Percentiles rank a stretch among this genome's conserved stretches.
Evolutionary conservation across 2,888 invertebrate species (phyloP).

Genomic region (Troides helena): DNA sequence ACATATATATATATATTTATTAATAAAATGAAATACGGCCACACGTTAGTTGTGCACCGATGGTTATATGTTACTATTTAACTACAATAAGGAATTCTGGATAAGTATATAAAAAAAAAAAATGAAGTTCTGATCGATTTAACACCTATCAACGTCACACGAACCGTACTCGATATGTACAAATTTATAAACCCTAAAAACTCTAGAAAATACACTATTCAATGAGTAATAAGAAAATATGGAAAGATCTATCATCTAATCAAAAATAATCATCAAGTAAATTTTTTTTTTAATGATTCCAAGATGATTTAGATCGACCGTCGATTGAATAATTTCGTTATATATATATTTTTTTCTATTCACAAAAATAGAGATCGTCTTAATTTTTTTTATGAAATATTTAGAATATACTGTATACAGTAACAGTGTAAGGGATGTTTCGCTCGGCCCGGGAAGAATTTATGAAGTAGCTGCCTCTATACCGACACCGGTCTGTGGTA

Average conservation of each 20-base stretch:
- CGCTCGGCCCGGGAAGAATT: conserved; percentile 1
- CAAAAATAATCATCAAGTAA: conserved; percentile 16
- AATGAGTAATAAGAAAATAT: conserved; percentile 35
- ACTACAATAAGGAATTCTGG: conserved; percentile 26
- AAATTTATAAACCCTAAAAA: conserved; percentile 35
- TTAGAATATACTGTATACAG: conserved; percentile 25
- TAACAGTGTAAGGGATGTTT: neutral
- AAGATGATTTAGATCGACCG: conserved; percentile 21
- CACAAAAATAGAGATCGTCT: conserved; percentile 27
- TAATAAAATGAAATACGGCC: neutral
- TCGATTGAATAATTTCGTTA: conserved; percentile 27
- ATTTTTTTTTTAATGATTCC: conserved; percentile 20
- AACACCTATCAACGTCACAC: conserved; percentile 38
- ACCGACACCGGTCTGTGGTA: conserved; percentile 45
- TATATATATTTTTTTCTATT: conserved; percentile 15
- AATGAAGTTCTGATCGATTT: conserved; percentile 33
- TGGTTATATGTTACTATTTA: conserved; percentile 10
- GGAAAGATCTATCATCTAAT: conserved; percentile 30
- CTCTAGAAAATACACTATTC: conserved; percentile 31
- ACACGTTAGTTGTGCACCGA: neutral
- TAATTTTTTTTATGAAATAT: conserved; percentile 7
- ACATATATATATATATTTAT: neutral
- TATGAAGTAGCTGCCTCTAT: conserved; percentile 20
- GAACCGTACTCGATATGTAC: conserved; percentile 38
- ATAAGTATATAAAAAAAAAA: conserved; percentile 25